These are phyloP conservation scores for Rhynchophorus ferrugineus DNA, from an alignment of 1,140 invertebrate species.

Conservation along the genomic window DNA sequence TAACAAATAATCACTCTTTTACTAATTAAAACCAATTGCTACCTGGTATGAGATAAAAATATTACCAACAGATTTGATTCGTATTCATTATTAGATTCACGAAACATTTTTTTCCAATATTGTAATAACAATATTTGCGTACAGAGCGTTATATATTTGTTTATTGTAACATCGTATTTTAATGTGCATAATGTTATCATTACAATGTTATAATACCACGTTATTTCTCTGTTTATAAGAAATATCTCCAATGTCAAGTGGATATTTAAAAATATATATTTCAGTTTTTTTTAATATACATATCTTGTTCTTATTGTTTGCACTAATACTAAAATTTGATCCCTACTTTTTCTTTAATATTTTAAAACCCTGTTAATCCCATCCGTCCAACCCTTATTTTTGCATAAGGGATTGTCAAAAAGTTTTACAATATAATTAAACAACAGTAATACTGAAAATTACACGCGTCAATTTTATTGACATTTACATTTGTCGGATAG, in stretches of 20 bases:
- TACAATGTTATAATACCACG: no score
- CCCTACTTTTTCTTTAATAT: slow-evolving; percentile 19
- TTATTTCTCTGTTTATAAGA: no score
- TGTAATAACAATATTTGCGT: no score
- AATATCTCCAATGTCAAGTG: no score
- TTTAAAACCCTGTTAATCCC: slow-evolving; percentile 18
- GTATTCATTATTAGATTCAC: no score
- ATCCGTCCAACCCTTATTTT: slow-evolving; percentile 15
- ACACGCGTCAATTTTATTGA: slow-evolving; percentile 5
- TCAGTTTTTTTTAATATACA: slow-evolving; percentile 3
- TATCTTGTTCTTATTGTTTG: slow-evolving; percentile 12
- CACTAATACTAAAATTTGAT: slow-evolving; percentile 19
- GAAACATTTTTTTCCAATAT: no score
- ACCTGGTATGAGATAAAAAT: no score
- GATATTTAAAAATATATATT: slow-evolving; percentile 14
- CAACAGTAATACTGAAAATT: slow-evolving; percentile 21
- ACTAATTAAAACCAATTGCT: background rate
- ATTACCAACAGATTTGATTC: no score
- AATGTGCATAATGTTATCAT: no score
- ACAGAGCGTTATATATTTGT: no score
- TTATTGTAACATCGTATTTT: no score
- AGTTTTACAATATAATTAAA: slow-evolving; percentile 18
- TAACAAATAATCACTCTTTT: background rate
- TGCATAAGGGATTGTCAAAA: slow-evolving; percentile 20
- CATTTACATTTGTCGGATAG: background rate